These are phyloP conservation scores for Corella eumyota DNA, from an alignment of 23 tunicate species.

Conservation along the genomic window DNA sequence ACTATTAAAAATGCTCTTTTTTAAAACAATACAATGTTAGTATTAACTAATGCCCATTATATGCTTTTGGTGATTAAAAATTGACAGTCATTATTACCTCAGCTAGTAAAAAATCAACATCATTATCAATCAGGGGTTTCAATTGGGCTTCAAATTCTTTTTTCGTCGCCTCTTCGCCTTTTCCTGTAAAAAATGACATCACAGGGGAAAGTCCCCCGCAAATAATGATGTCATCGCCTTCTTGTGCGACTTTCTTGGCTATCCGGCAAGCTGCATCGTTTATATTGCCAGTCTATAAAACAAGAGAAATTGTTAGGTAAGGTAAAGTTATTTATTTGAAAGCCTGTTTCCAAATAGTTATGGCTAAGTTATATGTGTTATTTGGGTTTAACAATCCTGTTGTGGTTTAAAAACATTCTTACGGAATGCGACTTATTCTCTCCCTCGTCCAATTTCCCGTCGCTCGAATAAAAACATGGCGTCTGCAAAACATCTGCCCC, in stretches of 20 bases:
- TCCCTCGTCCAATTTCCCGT: constrained; percentile 32
- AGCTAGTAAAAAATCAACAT: constrained; percentile 37
- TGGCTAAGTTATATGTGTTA: no score
- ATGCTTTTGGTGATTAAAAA: no score
- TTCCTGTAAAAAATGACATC: constrained; percentile 1
- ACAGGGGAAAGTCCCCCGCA: constrained; percentile 41
- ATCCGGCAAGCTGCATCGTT: constrained; percentile 40
- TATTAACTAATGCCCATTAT: no score
- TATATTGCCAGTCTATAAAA: constrained; percentile 14
- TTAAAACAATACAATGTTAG: no score
- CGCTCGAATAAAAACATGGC: constrained; percentile 52
- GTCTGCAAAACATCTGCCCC: constrained; percentile 72
- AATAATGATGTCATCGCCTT: constrained; percentile 26
- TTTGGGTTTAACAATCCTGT: no score
- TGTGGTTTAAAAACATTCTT: no score
- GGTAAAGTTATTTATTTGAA: no score
- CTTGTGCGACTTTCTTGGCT: constrained; percentile 36
- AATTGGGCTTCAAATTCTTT: constrained; percentile 20
- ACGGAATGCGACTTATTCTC: no score
- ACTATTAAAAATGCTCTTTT: no score
- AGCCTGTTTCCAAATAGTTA: no score
- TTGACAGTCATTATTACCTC: no score
- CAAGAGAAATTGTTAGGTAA: no score
- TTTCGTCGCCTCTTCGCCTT: constrained; percentile 1
- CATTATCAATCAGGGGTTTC: constrained; percentile 11